These are phyloP conservation scores for Eleginops maclovinus DNA, from an alignment of 2,113 vertebrate genomes.

Conservation along the genomic window DNA sequence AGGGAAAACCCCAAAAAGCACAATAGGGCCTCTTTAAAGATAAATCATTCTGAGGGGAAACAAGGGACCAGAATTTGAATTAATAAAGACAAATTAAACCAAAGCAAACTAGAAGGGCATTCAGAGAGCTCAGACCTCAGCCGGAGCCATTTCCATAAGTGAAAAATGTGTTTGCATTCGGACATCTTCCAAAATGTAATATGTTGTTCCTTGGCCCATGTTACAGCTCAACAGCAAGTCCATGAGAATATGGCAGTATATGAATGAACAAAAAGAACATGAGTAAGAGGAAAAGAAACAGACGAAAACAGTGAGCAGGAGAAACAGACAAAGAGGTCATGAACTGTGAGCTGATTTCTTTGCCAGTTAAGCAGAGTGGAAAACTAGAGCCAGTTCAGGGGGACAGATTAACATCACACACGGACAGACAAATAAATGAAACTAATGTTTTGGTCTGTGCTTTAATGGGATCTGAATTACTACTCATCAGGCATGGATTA, in stretches of 20 bases:
- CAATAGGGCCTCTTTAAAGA: neutral
- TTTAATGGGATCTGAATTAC: constrained; percentile 4
- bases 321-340: constrained; percentile 35
- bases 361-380: constrained; percentile 46
- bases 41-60: neutral
- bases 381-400: constrained; percentile 36
- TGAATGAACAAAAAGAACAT: too few species aligned
- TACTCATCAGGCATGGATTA: constrained; percentile 13
- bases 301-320: neutral
- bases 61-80: neutral
- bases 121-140: too few species aligned
- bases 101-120: too few species aligned
- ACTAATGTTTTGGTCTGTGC: constrained; percentile 7
- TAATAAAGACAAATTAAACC: neutral
- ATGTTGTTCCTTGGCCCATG: too few species aligned
- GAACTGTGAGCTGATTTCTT: constrained; percentile 38
- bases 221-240: too few species aligned
- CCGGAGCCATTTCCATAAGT: too few species aligned
- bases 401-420: constrained; percentile 20
- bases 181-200: too few species aligned
- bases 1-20: too few species aligned
- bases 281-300: neutral
- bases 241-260: too few species aligned
- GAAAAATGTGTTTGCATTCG: too few species aligned
- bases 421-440: neutral